phyloP scores from a whole-genome alignment of 2,113 vertebrate species.

The Trogon melanurus region DNA sequence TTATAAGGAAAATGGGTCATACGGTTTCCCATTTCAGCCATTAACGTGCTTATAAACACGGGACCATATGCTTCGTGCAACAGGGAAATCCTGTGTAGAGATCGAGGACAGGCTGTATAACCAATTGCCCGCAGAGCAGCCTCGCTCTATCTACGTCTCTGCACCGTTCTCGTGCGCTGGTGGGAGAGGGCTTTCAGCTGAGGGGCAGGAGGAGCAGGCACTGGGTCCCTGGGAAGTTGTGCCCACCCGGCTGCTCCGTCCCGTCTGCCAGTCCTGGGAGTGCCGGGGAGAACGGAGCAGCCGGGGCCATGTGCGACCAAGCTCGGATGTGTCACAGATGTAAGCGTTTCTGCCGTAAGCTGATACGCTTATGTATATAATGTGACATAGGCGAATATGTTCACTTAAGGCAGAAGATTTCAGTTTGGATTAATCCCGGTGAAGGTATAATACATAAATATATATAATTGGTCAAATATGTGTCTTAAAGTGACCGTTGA shows the following conservation, averaged over 20 bases:
- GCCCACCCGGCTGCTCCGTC: rapidly evolving
- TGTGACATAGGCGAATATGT: not conserved
- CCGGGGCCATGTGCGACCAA: rapidly evolving
- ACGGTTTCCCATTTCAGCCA: conserved; percentile 7
- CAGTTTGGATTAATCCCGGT: not conserved
- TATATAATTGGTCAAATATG: not conserved
- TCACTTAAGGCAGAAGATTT: not conserved
- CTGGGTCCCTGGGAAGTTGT: rapidly evolving
- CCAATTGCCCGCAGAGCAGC: not conserved
- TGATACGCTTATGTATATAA: not conserved
- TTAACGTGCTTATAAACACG: conserved; percentile 54
- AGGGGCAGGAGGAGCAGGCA: not conserved
- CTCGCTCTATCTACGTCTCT: not conserved
- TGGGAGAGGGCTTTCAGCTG: not conserved
- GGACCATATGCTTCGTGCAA: not conserved
- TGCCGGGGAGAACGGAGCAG: not conserved
- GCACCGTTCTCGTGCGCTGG: rapidly evolving
- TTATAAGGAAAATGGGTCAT: not conserved
- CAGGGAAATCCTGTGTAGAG: not conserved
- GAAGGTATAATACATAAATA: not conserved
- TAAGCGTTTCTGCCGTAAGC: not conserved
- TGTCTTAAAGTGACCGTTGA: not conserved
- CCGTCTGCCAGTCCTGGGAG: too few relatives aligned
- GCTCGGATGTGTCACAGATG: not conserved
- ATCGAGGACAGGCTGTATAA: not conserved